These are phyloP conservation scores for Protosalanx chinensis DNA, from an alignment of 2,797 vertebrate genomes.

Conservation along the genomic window DNA sequence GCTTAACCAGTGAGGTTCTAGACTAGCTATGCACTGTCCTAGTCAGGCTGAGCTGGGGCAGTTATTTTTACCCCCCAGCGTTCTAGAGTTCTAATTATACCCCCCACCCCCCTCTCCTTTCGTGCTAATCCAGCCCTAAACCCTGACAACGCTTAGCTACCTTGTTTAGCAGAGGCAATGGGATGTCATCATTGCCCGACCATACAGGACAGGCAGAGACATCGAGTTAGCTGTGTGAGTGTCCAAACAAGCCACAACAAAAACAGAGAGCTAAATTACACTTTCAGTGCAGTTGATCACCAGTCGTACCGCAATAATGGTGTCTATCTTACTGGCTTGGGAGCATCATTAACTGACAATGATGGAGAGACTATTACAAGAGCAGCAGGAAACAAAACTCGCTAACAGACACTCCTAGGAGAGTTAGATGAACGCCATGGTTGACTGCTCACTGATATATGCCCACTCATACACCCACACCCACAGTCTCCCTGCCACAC, in stretches of 20 bases:
- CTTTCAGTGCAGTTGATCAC: not conserved
- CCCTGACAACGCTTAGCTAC: not conserved
- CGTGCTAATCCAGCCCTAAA: slow-evolving; percentile 58
- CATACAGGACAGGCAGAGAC: not conserved
- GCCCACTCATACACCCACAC: not conserved
- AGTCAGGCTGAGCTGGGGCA: not conserved
- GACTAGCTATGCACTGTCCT: not conserved
- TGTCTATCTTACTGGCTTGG: not conserved
- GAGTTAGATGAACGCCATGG: not conserved
- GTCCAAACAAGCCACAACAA: not conserved
- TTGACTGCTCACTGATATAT: not conserved
- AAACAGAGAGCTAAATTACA: not conserved
- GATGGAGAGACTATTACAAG: not conserved
- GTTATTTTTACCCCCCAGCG: not conserved
- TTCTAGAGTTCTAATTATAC: slow-evolving; percentile 20
- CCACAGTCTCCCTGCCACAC: not conserved
- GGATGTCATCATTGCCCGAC: too few species aligned
- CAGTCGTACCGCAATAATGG: not conserved
- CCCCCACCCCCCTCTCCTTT: slow-evolving; percentile 27
- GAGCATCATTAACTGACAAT: not conserved
- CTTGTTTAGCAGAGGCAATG: too few species aligned
- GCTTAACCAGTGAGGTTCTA: not conserved
- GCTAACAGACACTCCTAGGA: not conserved
- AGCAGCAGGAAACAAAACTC: not conserved
- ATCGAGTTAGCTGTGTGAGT: not conserved